Evolutionary conservation across 2,113 vertebrate species (phyloP), one percentile per base, ranked within the genome.

Genomic region (Halcyon senegalensis): DNA sequence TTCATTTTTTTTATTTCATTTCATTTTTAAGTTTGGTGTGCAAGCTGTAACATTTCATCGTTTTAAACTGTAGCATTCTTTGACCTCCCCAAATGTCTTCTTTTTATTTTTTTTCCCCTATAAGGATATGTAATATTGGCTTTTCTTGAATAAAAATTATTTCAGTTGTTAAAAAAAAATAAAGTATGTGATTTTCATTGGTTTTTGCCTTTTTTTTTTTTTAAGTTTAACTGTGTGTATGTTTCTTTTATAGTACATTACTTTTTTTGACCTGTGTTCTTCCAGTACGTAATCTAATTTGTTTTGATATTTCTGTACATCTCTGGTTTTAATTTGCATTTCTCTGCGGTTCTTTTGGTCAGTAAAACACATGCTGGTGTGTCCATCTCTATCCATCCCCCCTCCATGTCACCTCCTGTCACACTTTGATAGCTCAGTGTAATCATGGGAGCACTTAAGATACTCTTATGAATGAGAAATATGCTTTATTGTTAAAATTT

Each of bases 1-100:
- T 99, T 99, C 99, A 99, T 99, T 99, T 99, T 98, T 97, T 95
- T 98, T 98, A 99, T 99, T 98, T 99, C 98, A 98, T 98, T 99
- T 98, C 98, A 98, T 98, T 98, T 98, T 98, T 98, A 97, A 97
- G 98, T 99, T 98, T 98, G 97, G 97, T 98, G 95, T 98, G 97
- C 97, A 98, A 98, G 97, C 97, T 98, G 97, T 98, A 98, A 98
- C 98, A 96, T 98, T 98, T 98, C 98, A 98, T 98, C 97, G 10
- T 98, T 95, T 98, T 97, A 97, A 98, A 98, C 95, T 98, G 97
- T 98, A 98, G 98, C 68, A 3, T 91, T 91, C 96, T 93, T 91
- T 98, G 97, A 93, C 96, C 84, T 98, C 97, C 96, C 97, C 94
- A 97, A 95, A 95, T 98, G 97, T 97, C 95, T 91, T 79, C 50